phyloP scores from a whole-genome alignment of 1,140 invertebrate species.

The Drosophila simulans region DNA sequence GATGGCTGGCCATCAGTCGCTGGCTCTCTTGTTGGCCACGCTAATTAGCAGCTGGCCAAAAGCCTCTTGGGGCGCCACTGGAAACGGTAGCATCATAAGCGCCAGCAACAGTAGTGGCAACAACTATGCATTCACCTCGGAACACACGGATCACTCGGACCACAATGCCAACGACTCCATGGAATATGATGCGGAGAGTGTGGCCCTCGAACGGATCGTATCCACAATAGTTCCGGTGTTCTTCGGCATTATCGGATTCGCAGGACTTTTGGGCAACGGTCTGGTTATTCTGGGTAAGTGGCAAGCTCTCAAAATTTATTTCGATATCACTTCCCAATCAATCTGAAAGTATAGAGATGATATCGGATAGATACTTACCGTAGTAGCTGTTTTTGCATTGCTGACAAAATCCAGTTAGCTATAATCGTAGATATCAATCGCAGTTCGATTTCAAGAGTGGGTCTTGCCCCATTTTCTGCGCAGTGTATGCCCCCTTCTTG shows the following conservation, averaged over 20 bases:
- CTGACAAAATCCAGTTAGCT: too few relatives aligned
- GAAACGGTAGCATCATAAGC: background rate
- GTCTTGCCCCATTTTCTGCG: too few relatives aligned
- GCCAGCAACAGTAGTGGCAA: constrained; percentile 17
- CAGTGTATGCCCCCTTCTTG: background rate
- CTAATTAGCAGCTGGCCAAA: constrained; percentile 33
- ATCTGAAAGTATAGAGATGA: background rate
- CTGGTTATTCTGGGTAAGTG: constrained; percentile 90
- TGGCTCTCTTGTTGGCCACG: constrained; percentile 21
- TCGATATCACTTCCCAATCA: background rate
- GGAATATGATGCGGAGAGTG: constrained; percentile 36
- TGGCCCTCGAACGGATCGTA: constrained; percentile 34
- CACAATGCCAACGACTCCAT: constrained; percentile 36
- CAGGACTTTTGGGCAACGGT: constrained; percentile 95
- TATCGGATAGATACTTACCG: too few relatives aligned
- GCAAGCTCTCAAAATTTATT: background rate
- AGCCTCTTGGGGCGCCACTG: constrained; percentile 24
- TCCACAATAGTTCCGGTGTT: constrained; percentile 42
- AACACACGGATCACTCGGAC: constrained; percentile 5
- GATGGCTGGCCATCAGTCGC: constrained; percentile 82
- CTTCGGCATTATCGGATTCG: constrained; percentile 86
- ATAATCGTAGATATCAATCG: too few relatives aligned
- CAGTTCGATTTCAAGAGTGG: background rate
- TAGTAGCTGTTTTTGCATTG: too few relatives aligned
- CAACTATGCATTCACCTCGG: constrained; percentile 8